A percentile compares a stretch with the other conserved stretches of the same genome.
These are phyloP conservation scores for Zygogramma bicolorata DNA, from an alignment of 2,888 invertebrate species.

Conservation along the genomic window DNA sequence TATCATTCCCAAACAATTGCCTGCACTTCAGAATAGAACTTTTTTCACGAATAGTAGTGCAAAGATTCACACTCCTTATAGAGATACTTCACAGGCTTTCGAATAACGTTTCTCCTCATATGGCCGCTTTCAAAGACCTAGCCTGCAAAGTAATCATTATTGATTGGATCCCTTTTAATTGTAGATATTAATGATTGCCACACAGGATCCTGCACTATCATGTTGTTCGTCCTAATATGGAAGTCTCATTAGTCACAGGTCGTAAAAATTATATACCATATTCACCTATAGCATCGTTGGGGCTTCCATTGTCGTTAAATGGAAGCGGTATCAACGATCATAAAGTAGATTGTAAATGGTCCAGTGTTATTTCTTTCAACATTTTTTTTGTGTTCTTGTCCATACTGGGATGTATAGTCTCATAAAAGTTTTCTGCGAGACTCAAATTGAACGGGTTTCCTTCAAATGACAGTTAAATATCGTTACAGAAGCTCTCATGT, in stretches of 20 bases:
- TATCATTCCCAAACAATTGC: too few relatives aligned
- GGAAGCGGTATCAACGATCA: not conserved
- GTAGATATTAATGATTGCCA: slow-evolving; percentile 28
- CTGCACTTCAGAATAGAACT: too few relatives aligned
- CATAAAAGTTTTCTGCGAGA: too few relatives aligned
- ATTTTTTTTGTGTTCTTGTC: not conserved
- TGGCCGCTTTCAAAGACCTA: not conserved
- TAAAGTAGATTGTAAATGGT: not conserved
- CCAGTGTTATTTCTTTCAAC: not conserved
- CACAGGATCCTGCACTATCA: slow-evolving; percentile 12
- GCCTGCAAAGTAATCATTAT: slow-evolving; percentile 15
- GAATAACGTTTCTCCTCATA: not conserved
- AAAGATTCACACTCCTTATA: not conserved
- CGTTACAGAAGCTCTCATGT: too few relatives aligned
- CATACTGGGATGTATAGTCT: not conserved
- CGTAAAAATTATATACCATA: slow-evolving; percentile 22
- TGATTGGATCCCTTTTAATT: slow-evolving; percentile 16
- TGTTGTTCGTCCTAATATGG: slow-evolving; percentile 28
- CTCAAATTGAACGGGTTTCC: too few relatives aligned
- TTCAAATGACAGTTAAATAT: too few relatives aligned
- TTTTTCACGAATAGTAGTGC: not conserved
- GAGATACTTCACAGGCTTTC: not conserved
- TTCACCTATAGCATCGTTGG: not conserved
- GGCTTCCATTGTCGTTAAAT: slow-evolving; percentile 9
- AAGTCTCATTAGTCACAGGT: slow-evolving; percentile 29